phyloP scores from a whole-genome alignment of 2,888 invertebrate species.

The Diogma glabrata region DNA sequence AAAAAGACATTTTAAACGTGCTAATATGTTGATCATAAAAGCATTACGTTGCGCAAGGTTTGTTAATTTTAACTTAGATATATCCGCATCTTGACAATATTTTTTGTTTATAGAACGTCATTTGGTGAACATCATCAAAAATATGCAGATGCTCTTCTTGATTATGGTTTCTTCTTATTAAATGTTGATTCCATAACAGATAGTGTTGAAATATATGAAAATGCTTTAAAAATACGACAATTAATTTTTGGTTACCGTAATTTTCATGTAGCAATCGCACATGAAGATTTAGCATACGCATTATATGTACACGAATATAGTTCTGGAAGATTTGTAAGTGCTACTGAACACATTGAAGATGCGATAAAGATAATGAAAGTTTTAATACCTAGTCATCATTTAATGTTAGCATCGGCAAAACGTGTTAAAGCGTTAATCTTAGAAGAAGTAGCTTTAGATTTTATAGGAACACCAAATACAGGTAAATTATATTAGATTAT shows the following conservation, averaged over 20 bases:
- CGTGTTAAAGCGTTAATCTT: constrained; percentile 84
- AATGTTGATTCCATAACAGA: constrained; percentile 77
- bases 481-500: constrained; percentile 3
- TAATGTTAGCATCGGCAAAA: constrained; percentile 79
- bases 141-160: constrained; percentile 72
- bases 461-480: constrained; percentile 32
- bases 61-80: neutral
- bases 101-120: constrained; percentile 23
- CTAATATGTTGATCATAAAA: constrained; percentile 71
- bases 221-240: constrained; percentile 60
- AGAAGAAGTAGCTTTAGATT: constrained; percentile 88
- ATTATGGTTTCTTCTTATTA: constrained; percentile 83
- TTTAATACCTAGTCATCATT: constrained; percentile 68
- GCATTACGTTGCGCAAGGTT: constrained; percentile 49
- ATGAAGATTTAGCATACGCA: constrained; percentile 88
- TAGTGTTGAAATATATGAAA: constrained; percentile 75
- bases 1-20: constrained; percentile 71
- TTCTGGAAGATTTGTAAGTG: constrained; percentile 71
- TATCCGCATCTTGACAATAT: neutral
- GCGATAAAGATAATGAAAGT: constrained; percentile 73
- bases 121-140: constrained; percentile 63
- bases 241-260: constrained; percentile 72
- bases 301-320: constrained; percentile 87
- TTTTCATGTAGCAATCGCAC: constrained; percentile 77
- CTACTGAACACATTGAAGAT: constrained; percentile 69